Conservation (phyloP, 2,888 invertebrate genomes). For the Idaea dimidiata region DNA sequence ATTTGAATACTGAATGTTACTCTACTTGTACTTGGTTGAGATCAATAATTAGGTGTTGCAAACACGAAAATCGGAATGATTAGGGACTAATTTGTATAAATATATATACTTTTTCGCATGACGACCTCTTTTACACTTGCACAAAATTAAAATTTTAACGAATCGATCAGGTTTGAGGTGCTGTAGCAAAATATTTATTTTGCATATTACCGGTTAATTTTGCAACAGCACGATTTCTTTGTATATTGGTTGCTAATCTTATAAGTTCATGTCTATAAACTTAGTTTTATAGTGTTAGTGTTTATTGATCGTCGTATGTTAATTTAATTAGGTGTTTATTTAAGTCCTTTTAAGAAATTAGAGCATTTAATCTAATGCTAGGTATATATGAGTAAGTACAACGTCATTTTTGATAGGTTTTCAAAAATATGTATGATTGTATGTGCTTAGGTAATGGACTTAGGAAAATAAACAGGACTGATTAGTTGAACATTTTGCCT, state of each 20-base stretch:
- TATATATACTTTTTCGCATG: no score
- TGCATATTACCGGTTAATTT: constrained; percentile 41
- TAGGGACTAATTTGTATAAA: no score
- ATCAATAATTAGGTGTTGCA: no score
- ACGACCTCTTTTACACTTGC: constrained; percentile 18
- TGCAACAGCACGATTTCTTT: constrained; percentile 45
- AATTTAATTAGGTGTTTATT: not conserved
- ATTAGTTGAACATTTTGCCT: no score
- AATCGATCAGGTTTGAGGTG: constrained; percentile 42
- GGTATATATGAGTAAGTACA: not conserved
- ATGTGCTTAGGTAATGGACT: no score
- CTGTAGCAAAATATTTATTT: constrained; percentile 45
- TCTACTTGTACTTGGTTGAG: no score
- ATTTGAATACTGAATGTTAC: no score
- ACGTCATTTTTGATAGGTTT: no score
- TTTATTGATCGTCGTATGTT: constrained; percentile 9
- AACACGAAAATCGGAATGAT: no score
- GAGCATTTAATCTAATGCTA: not conserved
- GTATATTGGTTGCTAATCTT: constrained; percentile 6
- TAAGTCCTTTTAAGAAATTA: not conserved
- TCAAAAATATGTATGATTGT: no score
- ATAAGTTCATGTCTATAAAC: constrained; percentile 1
- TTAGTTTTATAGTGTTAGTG: not conserved
- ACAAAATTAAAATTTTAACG: constrained; percentile 41
- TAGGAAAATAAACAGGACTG: no score